These are phyloP conservation scores for Pelochelys cantorii DNA, from an alignment of 2,797 vertebrate species.

Conservation along the genomic window DNA sequence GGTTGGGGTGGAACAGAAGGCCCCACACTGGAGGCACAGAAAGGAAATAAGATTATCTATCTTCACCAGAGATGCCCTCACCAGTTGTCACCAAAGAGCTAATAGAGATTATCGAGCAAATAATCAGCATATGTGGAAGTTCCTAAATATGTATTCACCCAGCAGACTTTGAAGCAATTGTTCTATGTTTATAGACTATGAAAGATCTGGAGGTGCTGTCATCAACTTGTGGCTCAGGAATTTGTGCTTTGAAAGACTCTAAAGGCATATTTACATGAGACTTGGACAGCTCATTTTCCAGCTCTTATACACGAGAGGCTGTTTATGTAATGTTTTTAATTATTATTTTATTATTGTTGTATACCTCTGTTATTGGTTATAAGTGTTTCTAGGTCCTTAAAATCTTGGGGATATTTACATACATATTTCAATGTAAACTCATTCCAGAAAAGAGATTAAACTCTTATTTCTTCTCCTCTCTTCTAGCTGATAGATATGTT, in stretches of 20 bases:
- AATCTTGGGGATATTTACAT: not conserved
- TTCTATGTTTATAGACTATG: not conserved
- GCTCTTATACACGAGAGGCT: not conserved
- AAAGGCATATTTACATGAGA: not conserved
- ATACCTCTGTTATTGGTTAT: too few species aligned
- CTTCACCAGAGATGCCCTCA: not conserved
- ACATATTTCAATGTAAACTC: not conserved
- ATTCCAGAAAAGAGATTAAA: not conserved
- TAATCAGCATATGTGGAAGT: not conserved
- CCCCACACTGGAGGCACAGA: not conserved
- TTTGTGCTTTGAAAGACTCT: not conserved
- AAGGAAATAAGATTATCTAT: not conserved
- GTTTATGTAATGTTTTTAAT: not conserved
- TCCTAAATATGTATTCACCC: not conserved
- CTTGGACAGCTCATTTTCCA: not conserved
- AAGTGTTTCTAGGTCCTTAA: not conserved
- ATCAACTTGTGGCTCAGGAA: not conserved
- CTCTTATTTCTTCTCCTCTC: not conserved
- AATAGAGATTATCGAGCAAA: not conserved
- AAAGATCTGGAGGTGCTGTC: not conserved
- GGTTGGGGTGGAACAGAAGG: not conserved
- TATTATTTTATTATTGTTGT: too few species aligned
- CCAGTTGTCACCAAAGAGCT: not conserved
- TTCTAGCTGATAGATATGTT: not conserved
- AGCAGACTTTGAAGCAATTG: not conserved